Conservation (phyloP, 2,797 vertebrate species). For the Hippoglossus hippoglossus region DNA sequence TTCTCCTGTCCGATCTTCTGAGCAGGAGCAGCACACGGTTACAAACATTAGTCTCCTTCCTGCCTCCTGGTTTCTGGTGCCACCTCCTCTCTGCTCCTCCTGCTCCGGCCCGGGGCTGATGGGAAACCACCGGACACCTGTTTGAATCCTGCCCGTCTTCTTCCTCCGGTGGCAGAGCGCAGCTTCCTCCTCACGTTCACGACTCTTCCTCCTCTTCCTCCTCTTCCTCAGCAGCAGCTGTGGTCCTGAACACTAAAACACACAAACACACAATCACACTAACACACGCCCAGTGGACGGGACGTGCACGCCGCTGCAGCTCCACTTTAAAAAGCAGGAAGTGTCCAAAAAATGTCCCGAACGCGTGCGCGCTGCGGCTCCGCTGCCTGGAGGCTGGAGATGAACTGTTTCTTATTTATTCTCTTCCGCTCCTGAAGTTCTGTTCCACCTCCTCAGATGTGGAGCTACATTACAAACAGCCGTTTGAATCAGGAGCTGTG, state of each 20-base stretch:
- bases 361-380: too few species aligned
- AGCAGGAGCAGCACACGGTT: background rate
- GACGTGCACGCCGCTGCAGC: constrained; percentile 3
- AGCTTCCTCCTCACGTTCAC: constrained; percentile 10
- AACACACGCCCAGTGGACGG: background rate
- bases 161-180: constrained; percentile 12
- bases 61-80: too few species aligned
- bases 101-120: constrained; percentile 48
- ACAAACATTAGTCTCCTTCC: background rate
- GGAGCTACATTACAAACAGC: too few species aligned
- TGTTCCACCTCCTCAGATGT: too few species aligned
- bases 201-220: constrained; percentile 3
- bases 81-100: background rate
- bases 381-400: too few species aligned
- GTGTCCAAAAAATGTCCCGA: background rate
- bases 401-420: too few species aligned
- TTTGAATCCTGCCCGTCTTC: constrained; percentile 69
- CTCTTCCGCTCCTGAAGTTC: too few species aligned
- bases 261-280: background rate
- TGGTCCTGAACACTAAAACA: background rate
- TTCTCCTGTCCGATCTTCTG: too few species aligned
- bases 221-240: background rate
- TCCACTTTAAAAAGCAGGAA: background rate
- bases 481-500: too few species aligned
- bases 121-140: constrained; percentile 77